These are phyloP conservation scores for Arvicanthis niloticus DNA, from an alignment of 2,113 vertebrate genomes.

Conservation along the genomic window DNA sequence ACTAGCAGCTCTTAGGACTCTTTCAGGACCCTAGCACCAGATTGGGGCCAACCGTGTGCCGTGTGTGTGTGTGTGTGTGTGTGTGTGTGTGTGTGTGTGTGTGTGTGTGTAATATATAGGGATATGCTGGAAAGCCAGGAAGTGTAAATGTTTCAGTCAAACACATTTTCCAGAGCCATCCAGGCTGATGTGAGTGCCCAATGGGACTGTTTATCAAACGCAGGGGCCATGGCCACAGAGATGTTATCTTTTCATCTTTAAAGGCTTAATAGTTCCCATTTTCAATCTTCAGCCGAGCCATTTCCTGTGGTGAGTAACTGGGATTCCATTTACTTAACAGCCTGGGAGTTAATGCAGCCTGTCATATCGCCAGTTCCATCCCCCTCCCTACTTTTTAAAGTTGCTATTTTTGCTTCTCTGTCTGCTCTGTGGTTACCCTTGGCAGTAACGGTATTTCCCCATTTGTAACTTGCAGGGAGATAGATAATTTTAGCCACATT, in stretches of 20 bases:
- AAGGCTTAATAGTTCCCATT: neutral
- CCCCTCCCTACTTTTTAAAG: neutral
- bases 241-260: neutral
- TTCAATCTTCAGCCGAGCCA: neutral
- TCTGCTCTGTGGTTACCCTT: neutral
- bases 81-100: neutral
- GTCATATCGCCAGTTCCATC: neutral
- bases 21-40: neutral
- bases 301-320: neutral
- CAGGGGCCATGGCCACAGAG: neutral
- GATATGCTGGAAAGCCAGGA: neutral
- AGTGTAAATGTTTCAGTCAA: neutral
- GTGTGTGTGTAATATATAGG: neutral
- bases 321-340: neutral
- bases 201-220: neutral
- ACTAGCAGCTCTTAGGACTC: neutral
- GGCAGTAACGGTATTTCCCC: neutral
- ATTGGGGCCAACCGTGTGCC: neutral
- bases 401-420: slow-evolving; percentile 18
- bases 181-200: neutral
- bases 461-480: neutral
- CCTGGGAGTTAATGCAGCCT: neutral
- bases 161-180: neutral
- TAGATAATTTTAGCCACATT: neutral
- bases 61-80: neutral